phyloP scores from a whole-genome alignment of 2,888 invertebrate genomes.

The Lagria hirta region DNA sequence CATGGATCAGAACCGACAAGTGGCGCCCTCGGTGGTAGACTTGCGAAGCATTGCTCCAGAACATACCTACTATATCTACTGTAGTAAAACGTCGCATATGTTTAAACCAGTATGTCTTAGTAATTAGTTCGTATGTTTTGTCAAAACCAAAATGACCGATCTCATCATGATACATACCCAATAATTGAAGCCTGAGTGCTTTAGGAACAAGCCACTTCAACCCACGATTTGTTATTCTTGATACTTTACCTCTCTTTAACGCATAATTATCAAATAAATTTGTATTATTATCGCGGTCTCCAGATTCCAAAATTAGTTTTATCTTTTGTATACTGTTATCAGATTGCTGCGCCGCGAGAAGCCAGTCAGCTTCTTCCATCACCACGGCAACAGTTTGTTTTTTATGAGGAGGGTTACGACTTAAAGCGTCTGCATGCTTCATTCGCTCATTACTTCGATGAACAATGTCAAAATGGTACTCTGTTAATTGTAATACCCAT shows the following conservation, averaged over 20 bases:
- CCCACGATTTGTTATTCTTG: conserved; percentile 21
- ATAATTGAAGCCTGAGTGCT: conserved; percentile 33
- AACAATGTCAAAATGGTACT: conserved; percentile 19
- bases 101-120: conserved; percentile 26
- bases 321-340: conserved; percentile 7
- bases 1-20: no score
- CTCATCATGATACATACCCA: conserved; percentile 34
- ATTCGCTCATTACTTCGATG: conserved; percentile 14
- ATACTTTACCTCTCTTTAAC: conserved; percentile 26
- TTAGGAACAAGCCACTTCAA: conserved; percentile 31
- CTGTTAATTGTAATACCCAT: conserved; percentile 19
- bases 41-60: no score
- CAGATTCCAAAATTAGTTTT: conserved; percentile 9
- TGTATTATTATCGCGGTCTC: conserved; percentile 2
- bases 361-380: conserved; percentile 23
- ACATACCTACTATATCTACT: no score
- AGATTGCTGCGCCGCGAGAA: conserved; percentile 15
- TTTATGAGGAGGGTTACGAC: conserved; percentile 16
- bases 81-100: conserved; percentile 21
- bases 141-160: conserved; percentile 39
- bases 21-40: no score
- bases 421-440: conserved; percentile 25
- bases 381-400: background rate
- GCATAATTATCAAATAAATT: conserved; percentile 6
- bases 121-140: conserved; percentile 29